Percentiles rank a stretch among this genome's conserved stretches.
These are phyloP conservation scores for Mimas tiliae DNA, from an alignment of 2,888 invertebrate genomes.

Conservation along the genomic window DNA sequence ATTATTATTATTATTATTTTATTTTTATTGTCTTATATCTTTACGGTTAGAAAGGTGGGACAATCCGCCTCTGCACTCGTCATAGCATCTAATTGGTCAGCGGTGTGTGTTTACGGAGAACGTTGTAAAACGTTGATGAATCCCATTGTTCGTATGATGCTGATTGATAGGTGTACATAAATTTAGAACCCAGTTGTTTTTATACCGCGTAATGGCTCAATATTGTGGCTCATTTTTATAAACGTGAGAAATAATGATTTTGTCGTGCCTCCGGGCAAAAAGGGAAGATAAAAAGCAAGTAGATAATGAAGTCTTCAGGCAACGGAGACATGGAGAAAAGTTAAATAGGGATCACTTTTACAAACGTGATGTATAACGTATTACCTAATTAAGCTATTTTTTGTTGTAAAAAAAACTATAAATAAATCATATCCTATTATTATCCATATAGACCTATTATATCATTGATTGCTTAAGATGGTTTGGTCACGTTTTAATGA, in stretches of 20 bases:
- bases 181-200: not conserved
- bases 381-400: no score
- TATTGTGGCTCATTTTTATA: constrained; percentile 30
- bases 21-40: no score
- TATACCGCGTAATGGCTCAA: constrained; percentile 6
- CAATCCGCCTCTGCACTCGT: not conserved
- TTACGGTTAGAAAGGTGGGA: no score
- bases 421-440: no score
- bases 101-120: constrained; percentile 30
- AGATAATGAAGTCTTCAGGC: constrained; percentile 17
- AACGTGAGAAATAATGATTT: not conserved
- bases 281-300: constrained; percentile 28
- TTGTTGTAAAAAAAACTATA: no score
- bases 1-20: no score
- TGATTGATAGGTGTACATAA: constrained; percentile 35
- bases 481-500: no score
- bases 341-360: no score
- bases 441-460: no score
- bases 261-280: not conserved
- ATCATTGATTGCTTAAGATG: no score
- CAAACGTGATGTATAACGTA: no score
- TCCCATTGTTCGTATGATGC: constrained; percentile 37
- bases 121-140: constrained; percentile 33
- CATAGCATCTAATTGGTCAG: not conserved
- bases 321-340: no score